Evolutionary conservation across 1,140 invertebrate species (phyloP), one percentile per base, ranked within the genome.

Genomic region (Tetramorium simillimum): DNA sequence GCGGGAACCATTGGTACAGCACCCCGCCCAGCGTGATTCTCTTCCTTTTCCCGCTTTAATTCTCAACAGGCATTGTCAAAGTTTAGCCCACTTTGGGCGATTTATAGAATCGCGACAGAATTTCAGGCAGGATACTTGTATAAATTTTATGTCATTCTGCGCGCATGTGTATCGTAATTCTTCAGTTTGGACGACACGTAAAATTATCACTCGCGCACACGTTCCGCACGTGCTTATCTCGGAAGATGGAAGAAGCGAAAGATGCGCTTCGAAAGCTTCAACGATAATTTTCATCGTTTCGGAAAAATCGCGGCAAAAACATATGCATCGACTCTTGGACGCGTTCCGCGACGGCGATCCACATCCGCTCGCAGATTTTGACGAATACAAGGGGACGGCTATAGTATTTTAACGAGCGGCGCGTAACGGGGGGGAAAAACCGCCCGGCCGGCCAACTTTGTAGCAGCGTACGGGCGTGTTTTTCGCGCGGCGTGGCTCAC

Each of bases 351-450:
- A 80, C 12, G 14, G 0, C 24, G 28, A 16, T 63, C 12, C 28
- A 53, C n/a, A 12, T 69, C 43, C 46, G 14, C 37, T 67, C 43
- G 76, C 28, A 9, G 16, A 69, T 53, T 69, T 80, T 53, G 60
- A 51, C 28, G 46, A 21, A 67, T 16, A 33, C 33, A 53, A 67
- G 63, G 18, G 21, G 14, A 53, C 43, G 24, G 62, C 28, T 7
- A 33, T 46, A 16, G 63, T 12, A 81, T 81, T 81, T 81, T 81
- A 81, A 81, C 77, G 46, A 81, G 62, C 62, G 62, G 9, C 43
- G 46, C 63, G 33, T 65, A 69, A 56, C 24, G 28, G 12, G 5
- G 75, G 21, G 56, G 56, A 5, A 24, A 24, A 53, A 53, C 28
- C 77, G 62, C 21, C 69, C 28, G 28, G 37, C 40, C n/a, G 63